Conservation (phyloP, 2,113 vertebrate species). For the Okapia johnstoni region DNA sequence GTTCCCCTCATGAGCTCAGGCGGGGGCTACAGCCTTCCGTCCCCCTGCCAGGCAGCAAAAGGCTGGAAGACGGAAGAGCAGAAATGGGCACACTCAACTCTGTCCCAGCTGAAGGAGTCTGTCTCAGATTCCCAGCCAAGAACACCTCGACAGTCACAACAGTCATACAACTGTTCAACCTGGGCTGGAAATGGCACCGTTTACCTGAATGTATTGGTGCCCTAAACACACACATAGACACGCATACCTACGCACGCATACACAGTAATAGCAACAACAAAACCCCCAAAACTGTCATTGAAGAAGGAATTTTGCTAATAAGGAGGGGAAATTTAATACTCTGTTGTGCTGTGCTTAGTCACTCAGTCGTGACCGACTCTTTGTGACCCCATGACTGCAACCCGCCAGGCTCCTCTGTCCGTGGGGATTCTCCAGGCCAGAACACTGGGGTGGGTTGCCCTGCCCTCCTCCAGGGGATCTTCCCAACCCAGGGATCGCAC, state of each 20-base stretch:
- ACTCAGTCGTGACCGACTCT: not conserved
- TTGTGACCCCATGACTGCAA: not conserved
- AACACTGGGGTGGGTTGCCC: not conserved
- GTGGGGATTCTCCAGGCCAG: not conserved
- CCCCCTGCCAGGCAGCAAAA: not conserved
- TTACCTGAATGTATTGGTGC: not conserved
- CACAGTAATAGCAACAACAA: not conserved
- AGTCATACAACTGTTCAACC: too few species aligned
- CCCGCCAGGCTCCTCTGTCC: not conserved
- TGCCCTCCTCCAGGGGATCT: not conserved
- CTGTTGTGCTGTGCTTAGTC: not conserved
- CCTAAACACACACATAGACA: not conserved
- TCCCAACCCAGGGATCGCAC: not conserved
- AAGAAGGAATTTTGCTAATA: not conserved
- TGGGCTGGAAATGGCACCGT: not conserved
- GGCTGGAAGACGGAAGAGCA: too few species aligned
- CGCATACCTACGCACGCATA: rapidly evolving
- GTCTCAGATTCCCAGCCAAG: not conserved
- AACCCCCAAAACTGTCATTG: not conserved
- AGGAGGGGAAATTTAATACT: not conserved
- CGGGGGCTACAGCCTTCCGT: not conserved
- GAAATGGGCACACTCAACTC: not conserved
- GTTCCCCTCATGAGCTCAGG: not conserved
- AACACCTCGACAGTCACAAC: too few species aligned
- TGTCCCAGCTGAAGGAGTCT: not conserved